Base-by-base conservation (phyloP, 2,113 vertebrate species). In the Platichthys flesus region DNA sequence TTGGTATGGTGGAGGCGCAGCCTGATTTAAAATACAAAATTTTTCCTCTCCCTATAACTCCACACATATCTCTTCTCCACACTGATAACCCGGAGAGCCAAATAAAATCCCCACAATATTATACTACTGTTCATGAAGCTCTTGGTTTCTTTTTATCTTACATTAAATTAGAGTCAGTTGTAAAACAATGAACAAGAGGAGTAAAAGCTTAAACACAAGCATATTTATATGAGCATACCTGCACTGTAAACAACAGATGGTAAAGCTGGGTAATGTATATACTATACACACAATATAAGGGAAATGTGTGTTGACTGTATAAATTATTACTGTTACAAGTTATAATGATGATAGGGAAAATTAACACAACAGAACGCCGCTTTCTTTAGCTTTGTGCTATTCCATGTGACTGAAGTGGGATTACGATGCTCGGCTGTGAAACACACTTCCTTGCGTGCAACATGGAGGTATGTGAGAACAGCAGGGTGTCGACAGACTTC, bases 381-480 rank as follows among this genome's bases (percentile, higher is more conserved):
- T 85, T 83, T 76, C 73, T 71, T 78, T 61, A 58, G 71, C 79
- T 79, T 70, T 74, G 73, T 10, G 57, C 75, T 82, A 85, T 85
- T 81, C 84, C 67, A 69, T 78, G 85, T 47, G 85, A 81, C 76
- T 74, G 75, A 82, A 35, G 55, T 55, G 77, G 55, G 78, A 69
- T 57, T 72, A 70, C 77, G 67, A 83, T 64, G 42, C 74, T 78
- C 69, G 75, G 76, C 83, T 85, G 85, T 81, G 74, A 90, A 82
- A 76, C 84, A 83, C 84, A 85, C 85, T 81, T 79, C 51, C 61
- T 72, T 79, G 85, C 65, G 83, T 83, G 87, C 76, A 86, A 88
- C 75, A 76, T 24, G 35, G 62, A 85, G 76, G 66, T 61, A 60
- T 20, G 86, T 83, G 85, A 74, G 40, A 87, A 83, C 79, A 65